Base-by-base conservation (phyloP, 2,888 invertebrate genomes). In the Andrena trimmerana region DNA sequence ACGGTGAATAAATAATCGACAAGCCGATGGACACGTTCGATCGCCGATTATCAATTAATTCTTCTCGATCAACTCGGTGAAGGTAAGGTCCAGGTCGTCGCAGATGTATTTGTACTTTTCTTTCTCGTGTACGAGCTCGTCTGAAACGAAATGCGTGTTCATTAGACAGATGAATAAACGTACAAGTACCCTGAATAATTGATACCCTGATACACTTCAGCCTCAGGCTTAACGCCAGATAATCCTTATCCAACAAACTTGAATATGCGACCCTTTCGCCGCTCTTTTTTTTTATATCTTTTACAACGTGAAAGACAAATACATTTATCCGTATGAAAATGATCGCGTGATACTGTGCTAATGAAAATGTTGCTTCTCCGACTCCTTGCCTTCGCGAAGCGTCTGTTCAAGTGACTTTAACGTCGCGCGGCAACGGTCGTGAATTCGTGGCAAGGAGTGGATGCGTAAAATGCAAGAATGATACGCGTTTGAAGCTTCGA, bases 91-190 rank as follows among this genome's bases (percentile, higher is more conserved):
- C 96, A 99, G 96, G 95, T 99, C 99, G 97, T 99, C 99, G 96
- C 99, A 99, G 96, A 99, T 99, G 96, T 98, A 97, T 97, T 99
- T 99, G 98, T 99, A 99, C 95, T 99, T 98, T 96, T 99, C 99
- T 97, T 99, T 99, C 95, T 98, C 98, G 95, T 97, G 97, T 94
- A 98, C 98, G 94, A 98, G 97, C 95, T 98, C 98, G 97, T 98
- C 98, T 98, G 96, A 90, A 95, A 95, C 81, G 81, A 74, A 89
- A 88, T 42, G 31, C 60, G 36, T n/a, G n/a, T 31, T 31, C 0
- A 1, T 84, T 71, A 88, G 20, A 31, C 66, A 10, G 8, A 3
- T 24, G 3, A 60, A 13, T 6, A 20, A 54, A 27, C 31, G 4
- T 42, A 20, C 7, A 59, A 57, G 6, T 10, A 27, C 42, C 42